phyloP scores from a whole-genome alignment of 2,797 vertebrate species.

The Helostoma temminkii region DNA sequence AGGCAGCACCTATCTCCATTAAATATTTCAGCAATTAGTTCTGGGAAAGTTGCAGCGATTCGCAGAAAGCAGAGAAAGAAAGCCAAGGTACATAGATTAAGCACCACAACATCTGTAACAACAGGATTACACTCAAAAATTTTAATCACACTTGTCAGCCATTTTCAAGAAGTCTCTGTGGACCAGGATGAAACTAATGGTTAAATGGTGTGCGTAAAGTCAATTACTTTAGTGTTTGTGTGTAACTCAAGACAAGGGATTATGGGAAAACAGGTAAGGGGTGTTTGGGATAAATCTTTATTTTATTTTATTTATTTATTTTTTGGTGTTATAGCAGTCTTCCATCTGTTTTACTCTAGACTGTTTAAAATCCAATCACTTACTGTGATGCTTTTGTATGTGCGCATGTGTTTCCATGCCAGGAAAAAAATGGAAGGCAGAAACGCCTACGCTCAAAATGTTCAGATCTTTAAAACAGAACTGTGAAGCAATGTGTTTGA shows the following conservation, averaged over 20 bases:
- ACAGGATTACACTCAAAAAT: slow-evolving; percentile 57
- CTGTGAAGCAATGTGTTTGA: slow-evolving; percentile 45
- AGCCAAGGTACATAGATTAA: slow-evolving; percentile 60
- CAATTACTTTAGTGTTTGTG: slow-evolving; percentile 29
- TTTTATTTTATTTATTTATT: too few species aligned
- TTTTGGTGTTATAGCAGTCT: slow-evolving; percentile 63
- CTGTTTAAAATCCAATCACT: slow-evolving; percentile 76
- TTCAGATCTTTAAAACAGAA: slow-evolving; percentile 58
- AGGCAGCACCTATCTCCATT: slow-evolving; percentile 44
- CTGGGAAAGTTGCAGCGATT: slow-evolving; percentile 52
- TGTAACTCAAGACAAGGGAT: too few species aligned
- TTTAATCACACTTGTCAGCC: slow-evolving; percentile 47
- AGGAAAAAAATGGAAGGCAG: slow-evolving; percentile 52
- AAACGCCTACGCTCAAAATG: slow-evolving; percentile 54
- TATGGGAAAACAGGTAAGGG: slow-evolving; percentile 56
- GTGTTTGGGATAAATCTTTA: slow-evolving; percentile 60
- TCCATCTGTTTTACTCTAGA: slow-evolving; percentile 74
- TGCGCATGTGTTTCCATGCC: slow-evolving; percentile 20
- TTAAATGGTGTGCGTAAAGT: slow-evolving; percentile 21
- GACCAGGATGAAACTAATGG: slow-evolving; percentile 15
- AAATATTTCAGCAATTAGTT: slow-evolving; percentile 65
- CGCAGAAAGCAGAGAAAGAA: slow-evolving; percentile 37
- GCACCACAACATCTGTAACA: slow-evolving; percentile 56
- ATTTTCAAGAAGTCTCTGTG: slow-evolving; percentile 26
- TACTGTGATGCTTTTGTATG: slow-evolving; percentile 47